Evolutionary conservation across 1,140 invertebrate genomes (phyloP).

Genomic region (Homalodisca vitripennis): DNA sequence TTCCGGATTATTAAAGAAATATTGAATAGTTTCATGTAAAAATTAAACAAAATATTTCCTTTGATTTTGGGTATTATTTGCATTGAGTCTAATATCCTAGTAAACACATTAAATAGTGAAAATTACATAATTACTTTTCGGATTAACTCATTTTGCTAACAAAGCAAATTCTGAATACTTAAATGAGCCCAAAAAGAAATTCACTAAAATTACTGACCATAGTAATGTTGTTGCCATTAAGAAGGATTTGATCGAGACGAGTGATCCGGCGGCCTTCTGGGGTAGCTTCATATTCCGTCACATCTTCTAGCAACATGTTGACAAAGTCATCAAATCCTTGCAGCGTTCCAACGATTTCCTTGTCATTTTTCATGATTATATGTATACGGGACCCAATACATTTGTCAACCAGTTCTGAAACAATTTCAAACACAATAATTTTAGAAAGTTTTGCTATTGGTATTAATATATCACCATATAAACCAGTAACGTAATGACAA

Average conservation of each 20-base stretch:
- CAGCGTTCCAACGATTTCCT: conserved; percentile 97
- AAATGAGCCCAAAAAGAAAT: background rate
- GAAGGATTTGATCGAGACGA: conserved; percentile 95
- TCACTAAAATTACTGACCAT: conserved; percentile 65
- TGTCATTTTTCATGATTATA: conserved; percentile 99
- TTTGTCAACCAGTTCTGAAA: conserved; percentile 97
- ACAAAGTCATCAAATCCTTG: conserved; percentile 99
- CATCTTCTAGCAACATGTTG: conserved; percentile 93
- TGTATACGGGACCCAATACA: conserved; percentile 99
- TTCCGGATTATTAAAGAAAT: too few species aligned
- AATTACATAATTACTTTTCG: background rate
- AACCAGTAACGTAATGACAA: too few species aligned
- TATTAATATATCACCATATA: too few species aligned
- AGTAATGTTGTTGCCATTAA: conserved; percentile 99
- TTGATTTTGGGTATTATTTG: background rate
- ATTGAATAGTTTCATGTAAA: background rate
- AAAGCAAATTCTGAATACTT: background rate
- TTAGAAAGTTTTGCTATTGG: too few species aligned
- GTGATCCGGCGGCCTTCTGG: conserved; percentile 95
- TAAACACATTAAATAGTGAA: background rate
- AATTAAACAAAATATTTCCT: background rate
- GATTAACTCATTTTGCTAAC: background rate
- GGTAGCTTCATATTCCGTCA: conserved; percentile 93
- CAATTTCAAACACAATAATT: conserved; percentile 30
- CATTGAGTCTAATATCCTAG: background rate